Evolutionary conservation across 2,797 vertebrate species (phyloP).

Genomic region (Malurus splendens): DNA sequence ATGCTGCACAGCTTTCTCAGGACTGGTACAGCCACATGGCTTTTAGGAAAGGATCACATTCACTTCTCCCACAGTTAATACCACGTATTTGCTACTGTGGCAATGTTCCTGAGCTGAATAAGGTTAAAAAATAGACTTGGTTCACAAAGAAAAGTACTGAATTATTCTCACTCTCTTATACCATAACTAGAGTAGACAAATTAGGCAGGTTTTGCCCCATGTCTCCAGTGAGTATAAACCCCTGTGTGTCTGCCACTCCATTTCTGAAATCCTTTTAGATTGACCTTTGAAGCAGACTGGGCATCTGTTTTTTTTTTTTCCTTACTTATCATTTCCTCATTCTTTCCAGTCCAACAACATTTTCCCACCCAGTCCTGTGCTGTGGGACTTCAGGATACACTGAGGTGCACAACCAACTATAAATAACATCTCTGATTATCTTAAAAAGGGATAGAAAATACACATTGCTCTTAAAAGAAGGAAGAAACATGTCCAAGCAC

Average conservation of each 20-base stretch:
- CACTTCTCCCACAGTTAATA: conserved; percentile 51
- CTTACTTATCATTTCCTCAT: background rate
- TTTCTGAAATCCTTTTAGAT: background rate
- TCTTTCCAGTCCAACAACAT: conserved; percentile 20
- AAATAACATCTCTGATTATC: conserved; percentile 43
- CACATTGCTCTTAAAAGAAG: conserved; percentile 27
- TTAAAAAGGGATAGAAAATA: conserved; percentile 40
- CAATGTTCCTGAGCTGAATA: conserved; percentile 56
- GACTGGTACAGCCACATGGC: conserved; percentile 38
- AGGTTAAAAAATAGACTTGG: conserved; percentile 53
- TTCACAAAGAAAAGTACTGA: conserved; percentile 30
- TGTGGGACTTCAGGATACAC: conserved; percentile 45
- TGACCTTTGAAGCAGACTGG: conserved; percentile 12
- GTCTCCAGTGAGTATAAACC: conserved; percentile 30
- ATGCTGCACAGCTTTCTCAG: conserved; percentile 52
- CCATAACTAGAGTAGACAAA: conserved; percentile 27
- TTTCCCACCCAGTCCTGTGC: conserved; percentile 24
- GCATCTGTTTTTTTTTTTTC: background rate
- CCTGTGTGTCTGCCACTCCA: background rate
- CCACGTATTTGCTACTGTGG: conserved; percentile 24
- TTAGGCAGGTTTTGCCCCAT: background rate
- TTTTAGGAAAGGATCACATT: conserved; percentile 46
- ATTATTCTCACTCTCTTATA: conserved; percentile 41
- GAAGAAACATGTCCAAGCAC: conserved; percentile 36
- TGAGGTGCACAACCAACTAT: conserved; percentile 47